Evolutionary conservation across 2,888 invertebrate species (phyloP), one percentile per base, ranked within the genome.

Genomic region (Matsumyia berberina): DNA sequence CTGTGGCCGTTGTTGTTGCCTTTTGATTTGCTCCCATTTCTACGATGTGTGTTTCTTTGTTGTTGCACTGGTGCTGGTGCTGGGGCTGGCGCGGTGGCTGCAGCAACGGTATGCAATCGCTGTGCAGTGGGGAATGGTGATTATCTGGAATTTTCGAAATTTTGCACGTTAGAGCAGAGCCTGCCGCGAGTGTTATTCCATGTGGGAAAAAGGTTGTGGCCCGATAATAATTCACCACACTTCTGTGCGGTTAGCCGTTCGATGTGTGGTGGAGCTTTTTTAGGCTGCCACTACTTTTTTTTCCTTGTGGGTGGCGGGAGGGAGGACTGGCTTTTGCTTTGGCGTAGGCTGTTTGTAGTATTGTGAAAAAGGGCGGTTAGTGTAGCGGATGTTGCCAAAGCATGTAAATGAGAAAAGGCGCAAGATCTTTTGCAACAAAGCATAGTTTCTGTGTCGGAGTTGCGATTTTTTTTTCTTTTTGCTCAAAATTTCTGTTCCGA

Each of bases 11-110:
- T 67, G 51, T 62, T 83, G 60, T 51, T 81, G 72, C 17, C 57
- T 83, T 83, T 83, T 79, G 78, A 83, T 83, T 83, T 85, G 85
- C 80, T 85, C 85, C 69, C 80, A 85, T 85, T 85, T 85, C 80
- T 70, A 72, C 70, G 66, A 64, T 74, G 70, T 85, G 79, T 74
- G 70, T 85, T 85, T 58, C 85, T 85, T 85, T 85, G 85, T 85
- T 74, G 80, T 51, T 72, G 66, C 29, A 29, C 37, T 72, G 55
- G 19, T 67, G 55, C 55, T 73, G 42, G 17, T 53, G 35, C 72
- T 51, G 37, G 9, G 39, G 31, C 5, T 55, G 9, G 42, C 53
- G 66, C 49, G 49, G 64, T 53, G 46, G 55, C 69, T 55, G 35
- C 44, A 60, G 60, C 70, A 67, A 57, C 49, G 60, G 78, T 79